Conservation (phyloP, 2,797 vertebrate species). For the Sebastes iracundus region DNA sequence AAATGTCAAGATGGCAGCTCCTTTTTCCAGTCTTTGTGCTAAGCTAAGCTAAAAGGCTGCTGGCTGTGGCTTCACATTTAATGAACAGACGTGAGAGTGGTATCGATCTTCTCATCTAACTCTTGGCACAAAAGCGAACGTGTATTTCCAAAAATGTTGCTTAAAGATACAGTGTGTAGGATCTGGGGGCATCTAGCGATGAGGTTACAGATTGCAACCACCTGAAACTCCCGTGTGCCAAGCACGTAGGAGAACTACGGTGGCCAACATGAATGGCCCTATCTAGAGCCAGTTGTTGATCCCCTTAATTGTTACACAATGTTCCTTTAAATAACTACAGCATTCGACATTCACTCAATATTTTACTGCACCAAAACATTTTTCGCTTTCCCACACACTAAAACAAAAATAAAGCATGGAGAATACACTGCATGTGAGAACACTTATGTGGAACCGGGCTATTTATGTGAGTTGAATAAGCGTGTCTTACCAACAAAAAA, state of each 20-base stretch:
- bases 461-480: not conserved
- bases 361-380: not conserved
- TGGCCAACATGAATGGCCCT: too few species aligned
- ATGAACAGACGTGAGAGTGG: too few species aligned
- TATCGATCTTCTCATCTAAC: not conserved
- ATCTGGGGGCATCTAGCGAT: not conserved
- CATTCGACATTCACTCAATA: not conserved
- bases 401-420: not conserved
- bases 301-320: too few species aligned
- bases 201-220: too few species aligned
- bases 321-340: not conserved
- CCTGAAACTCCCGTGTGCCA: too few species aligned
- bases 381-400: conserved; percentile 2
- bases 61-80: not conserved
- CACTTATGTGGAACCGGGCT: not conserved
- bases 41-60: not conserved
- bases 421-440: not conserved
- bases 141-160: not conserved
- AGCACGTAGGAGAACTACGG: too few species aligned
- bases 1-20: too few species aligned
- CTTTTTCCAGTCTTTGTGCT: not conserved
- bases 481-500: not conserved
- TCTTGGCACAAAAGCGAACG: not conserved
- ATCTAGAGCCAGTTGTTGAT: too few species aligned
- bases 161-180: not conserved